phyloP scores from a whole-genome alignment of 2,113 vertebrate species.

The Dunckerocampus dactyliophorus region DNA sequence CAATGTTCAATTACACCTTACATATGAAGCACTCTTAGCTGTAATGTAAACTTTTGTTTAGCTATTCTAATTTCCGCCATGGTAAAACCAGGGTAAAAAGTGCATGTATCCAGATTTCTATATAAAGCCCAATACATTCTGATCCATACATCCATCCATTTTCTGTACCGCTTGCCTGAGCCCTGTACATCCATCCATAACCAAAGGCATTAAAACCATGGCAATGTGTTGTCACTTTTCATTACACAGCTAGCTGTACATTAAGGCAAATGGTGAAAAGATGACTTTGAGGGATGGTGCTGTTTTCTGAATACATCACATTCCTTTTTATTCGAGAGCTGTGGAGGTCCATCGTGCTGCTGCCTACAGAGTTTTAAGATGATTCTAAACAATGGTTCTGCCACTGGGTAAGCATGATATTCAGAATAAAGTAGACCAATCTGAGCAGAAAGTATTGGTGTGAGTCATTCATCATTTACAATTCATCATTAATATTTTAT shows the following conservation, averaged over 20 bases:
- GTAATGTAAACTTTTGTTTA: slow-evolving; percentile 24
- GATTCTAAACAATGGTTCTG: slow-evolving; percentile 48
- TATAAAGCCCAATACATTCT: slow-evolving; percentile 3
- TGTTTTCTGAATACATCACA: slow-evolving; percentile 51
- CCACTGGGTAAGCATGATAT: slow-evolving; percentile 22
- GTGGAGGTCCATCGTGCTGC: slow-evolving; percentile 19
- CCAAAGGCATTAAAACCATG: slow-evolving; percentile 59
- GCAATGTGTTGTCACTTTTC: slow-evolving; percentile 61
- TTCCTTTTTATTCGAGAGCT: slow-evolving; percentile 41
- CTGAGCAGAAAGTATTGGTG: too few relatives aligned
- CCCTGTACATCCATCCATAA: slow-evolving; percentile 19
- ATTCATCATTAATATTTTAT: too few relatives aligned
- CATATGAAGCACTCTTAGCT: slow-evolving; percentile 10
- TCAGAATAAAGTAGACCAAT: not conserved
- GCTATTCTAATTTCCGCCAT: slow-evolving; percentile 18
- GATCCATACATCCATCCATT: slow-evolving; percentile 16
- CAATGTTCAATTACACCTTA: slow-evolving; percentile 7
- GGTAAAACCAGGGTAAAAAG: slow-evolving; percentile 22
- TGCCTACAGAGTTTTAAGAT: slow-evolving; percentile 41
- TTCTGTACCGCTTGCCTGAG: not conserved
- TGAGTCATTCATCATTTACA: too few relatives aligned
- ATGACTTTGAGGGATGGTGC: slow-evolving; percentile 61
- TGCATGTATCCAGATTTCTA: slow-evolving; percentile 26
- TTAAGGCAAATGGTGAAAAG: slow-evolving; percentile 34
- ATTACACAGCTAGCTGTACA: slow-evolving; percentile 62